These are phyloP conservation scores for Tromatobia lineatoria DNA, from an alignment of 2,888 invertebrate species.

Conservation along the genomic window DNA sequence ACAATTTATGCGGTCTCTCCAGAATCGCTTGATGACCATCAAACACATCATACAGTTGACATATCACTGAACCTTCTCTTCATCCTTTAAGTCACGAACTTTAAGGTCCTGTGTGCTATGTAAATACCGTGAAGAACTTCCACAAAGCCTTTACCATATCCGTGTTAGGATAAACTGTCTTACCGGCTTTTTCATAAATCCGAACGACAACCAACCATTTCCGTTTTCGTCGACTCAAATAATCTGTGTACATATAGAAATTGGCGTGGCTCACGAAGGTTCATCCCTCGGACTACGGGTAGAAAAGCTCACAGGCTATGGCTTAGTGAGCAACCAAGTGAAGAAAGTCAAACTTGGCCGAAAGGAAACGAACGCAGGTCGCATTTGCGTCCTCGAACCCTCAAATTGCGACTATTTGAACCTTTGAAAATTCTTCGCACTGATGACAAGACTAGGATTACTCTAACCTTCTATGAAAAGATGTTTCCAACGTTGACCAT, in stretches of 20 bases:
- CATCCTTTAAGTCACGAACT: slow-evolving; percentile 21
- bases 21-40: neutral
- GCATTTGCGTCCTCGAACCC: neutral
- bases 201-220: slow-evolving; percentile 53
- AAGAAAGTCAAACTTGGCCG: slow-evolving; percentile 34
- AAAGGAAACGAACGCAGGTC: neutral
- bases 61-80: neutral
- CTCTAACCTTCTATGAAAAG: neutral
- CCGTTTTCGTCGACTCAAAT: slow-evolving; percentile 9
- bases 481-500: slow-evolving; percentile 35
- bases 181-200: slow-evolving; percentile 36
- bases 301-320: slow-evolving; percentile 17
- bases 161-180: slow-evolving; percentile 27
- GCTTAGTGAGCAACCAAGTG: slow-evolving; percentile 36
- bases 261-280: slow-evolving; percentile 11
- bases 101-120: slow-evolving; percentile 32
- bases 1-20: neutral
- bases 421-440: neutral
- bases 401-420: neutral
- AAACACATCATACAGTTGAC: neutral
- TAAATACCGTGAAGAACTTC: slow-evolving; percentile 11
- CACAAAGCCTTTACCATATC: neutral
- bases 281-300: neutral
- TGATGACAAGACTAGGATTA: slow-evolving; percentile 29
- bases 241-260: slow-evolving; percentile 48